Evolutionary conservation across 2,113 vertebrate species (phyloP).

Genomic region (Mesoclemmys tuberculata): DNA sequence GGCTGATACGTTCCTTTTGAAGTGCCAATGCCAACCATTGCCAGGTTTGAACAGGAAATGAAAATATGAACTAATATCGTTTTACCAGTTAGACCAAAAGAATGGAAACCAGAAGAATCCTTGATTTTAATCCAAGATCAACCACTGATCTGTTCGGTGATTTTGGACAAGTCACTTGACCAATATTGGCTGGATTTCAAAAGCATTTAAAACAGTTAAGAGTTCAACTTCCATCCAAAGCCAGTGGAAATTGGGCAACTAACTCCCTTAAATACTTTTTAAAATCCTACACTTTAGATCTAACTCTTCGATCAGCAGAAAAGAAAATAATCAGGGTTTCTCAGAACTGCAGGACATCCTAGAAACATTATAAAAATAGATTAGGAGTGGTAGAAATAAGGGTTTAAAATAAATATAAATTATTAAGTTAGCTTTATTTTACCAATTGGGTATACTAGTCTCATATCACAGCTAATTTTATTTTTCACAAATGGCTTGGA

Average conservation of each 20-base stretch:
- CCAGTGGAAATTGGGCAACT: fast-evolving
- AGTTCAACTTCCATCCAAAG: neutral
- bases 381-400: neutral
- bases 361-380: neutral
- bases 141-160: neutral
- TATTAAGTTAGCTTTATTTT: neutral
- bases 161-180: neutral
- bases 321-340: neutral
- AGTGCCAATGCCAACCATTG: neutral
- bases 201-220: neutral
- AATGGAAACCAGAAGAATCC: neutral
- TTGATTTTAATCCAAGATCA: neutral
- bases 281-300: neutral
- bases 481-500: neutral
- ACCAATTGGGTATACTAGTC: neutral
- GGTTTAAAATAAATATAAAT: neutral
- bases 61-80: neutral
- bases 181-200: fast-evolving
- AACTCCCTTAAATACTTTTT: fast-evolving
- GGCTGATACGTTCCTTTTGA: neutral
- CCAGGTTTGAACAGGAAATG: neutral
- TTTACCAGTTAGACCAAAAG: neutral
- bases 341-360: neutral
- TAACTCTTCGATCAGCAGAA: neutral
- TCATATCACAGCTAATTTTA: neutral